Evolutionary conservation across 2,888 invertebrate species (phyloP).

Genomic region (Synergus japonicus): DNA sequence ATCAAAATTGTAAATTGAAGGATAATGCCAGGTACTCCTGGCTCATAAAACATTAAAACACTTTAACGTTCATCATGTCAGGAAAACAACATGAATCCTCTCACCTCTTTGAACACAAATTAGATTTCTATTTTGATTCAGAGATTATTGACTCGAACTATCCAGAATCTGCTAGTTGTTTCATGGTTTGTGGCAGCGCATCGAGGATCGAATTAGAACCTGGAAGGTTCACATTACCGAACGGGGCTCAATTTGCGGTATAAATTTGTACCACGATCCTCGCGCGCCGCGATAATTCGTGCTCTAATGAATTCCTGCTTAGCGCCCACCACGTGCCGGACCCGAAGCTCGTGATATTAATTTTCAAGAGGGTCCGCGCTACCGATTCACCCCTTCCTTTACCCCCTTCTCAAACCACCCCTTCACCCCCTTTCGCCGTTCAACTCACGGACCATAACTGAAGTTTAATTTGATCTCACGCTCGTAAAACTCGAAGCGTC

Average conservation of each 20-base stretch:
- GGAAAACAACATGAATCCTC: background rate
- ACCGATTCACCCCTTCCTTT: slow-evolving; percentile 3
- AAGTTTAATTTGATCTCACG: slow-evolving; percentile 63
- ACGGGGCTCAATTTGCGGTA: slow-evolving; percentile 19
- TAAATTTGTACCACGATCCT: slow-evolving; percentile 27
- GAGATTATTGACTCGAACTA: slow-evolving; percentile 1
- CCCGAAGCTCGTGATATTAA: slow-evolving; percentile 56
- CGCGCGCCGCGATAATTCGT: slow-evolving; percentile 50
- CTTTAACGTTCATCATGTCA: slow-evolving; percentile 16
- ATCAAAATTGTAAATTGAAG: background rate
- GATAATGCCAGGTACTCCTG: slow-evolving; percentile 1
- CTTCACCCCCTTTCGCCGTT: slow-evolving; percentile 8
- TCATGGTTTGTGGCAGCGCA: background rate
- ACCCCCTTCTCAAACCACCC: background rate
- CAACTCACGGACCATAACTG: slow-evolving; percentile 56
- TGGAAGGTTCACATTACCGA: slow-evolving; percentile 25
- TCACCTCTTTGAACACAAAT: background rate
- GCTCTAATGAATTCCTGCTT: slow-evolving; percentile 56
- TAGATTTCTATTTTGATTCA: slow-evolving; percentile 19
- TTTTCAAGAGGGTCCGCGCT: slow-evolving; percentile 52
- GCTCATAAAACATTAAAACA: slow-evolving; percentile 12
- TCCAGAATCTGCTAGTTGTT: background rate
- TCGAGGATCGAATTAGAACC: slow-evolving; percentile 29
- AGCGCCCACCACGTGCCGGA: slow-evolving; percentile 48
- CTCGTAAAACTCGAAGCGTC: slow-evolving; percentile 58